Evolutionary conservation across 2,888 invertebrate genomes (phyloP), one percentile per base, ranked within the genome.

Genomic region (Junonia oenone): DNA sequence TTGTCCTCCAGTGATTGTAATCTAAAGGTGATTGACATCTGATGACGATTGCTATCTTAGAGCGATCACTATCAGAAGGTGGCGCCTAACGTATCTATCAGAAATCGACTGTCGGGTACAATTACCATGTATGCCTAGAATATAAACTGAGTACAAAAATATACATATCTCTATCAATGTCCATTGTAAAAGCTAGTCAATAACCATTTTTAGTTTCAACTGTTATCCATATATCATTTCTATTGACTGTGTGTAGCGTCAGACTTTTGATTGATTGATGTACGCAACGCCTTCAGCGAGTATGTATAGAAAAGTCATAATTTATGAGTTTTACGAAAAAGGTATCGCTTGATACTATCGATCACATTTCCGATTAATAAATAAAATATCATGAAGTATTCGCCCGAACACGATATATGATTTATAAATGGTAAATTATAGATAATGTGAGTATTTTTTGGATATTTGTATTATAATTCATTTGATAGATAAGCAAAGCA

Each of bases 181-280:
- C 6, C 6, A 29, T 9, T 9, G 29, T 29, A 6, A 29, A 29
- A 6, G 9, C 6, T 8, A 29, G 29, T 29, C 29, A 29, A 29
- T 8, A 29, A 29, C 22, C 22, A 22, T 22, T 22, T 22, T 22
- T 22, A 22, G 22, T 22, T n/a, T 31, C n/a, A 5, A 40, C 3
- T n/a, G 38, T 38, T 38, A 19, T 3, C 6, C 5, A 43, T 43
- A 43, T 43, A n/a, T 43, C 43, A 26, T 8, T 13, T n/a, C 6
- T 26, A 6, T 37, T 17, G 45, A 29, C 38, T 45, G 47, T 53
- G 56, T 48, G 62, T 58, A 60, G 9, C 13, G 52, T 49, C 38
- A 56, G 53, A 51, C 40, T 35, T 48, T 56, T 66, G 66, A 67
- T 66, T 67, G 66, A 70, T 70, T 62, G 65, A 64, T 66, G 60